These are phyloP conservation scores for Macquaria ambigua DNA, from an alignment of 2,113 vertebrate species.

Conservation along the genomic window DNA sequence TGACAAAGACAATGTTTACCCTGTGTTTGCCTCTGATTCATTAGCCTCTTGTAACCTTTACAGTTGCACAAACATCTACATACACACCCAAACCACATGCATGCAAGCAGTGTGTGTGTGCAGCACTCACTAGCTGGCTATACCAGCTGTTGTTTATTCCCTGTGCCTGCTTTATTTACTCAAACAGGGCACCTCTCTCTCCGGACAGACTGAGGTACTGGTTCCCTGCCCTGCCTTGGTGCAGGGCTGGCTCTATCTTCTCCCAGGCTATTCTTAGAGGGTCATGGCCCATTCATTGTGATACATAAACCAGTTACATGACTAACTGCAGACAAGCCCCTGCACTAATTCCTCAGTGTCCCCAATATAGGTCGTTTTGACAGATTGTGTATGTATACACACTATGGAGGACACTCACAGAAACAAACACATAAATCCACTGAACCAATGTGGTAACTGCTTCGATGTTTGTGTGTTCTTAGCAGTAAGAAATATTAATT, in stretches of 20 bases:
- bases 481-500: background rate
- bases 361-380: constrained; percentile 67
- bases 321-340: constrained; percentile 56
- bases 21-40: constrained; percentile 68
- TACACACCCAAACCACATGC: constrained; percentile 57
- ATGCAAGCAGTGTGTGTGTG: constrained; percentile 20
- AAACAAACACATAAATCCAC: constrained; percentile 33
- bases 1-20: constrained; percentile 77
- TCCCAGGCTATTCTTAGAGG: constrained; percentile 80
- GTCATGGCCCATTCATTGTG: constrained; percentile 54
- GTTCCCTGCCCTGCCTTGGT: constrained; percentile 42
- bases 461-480: background rate
- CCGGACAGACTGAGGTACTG: constrained; percentile 56
- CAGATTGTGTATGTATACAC: constrained; percentile 30
- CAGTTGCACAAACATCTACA: constrained; percentile 63
- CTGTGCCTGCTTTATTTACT: constrained; percentile 90
- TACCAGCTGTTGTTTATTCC: constrained; percentile 89
- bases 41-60: constrained; percentile 71
- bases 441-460: background rate
- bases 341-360: constrained; percentile 66
- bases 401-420: constrained; percentile 21
- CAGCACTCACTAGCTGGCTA: constrained; percentile 61
- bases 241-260: constrained; percentile 42
- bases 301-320: constrained; percentile 74
- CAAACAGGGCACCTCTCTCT: constrained; percentile 81